Percentiles rank a stretch among this genome's conserved stretches.
phyloP scores from a whole-genome alignment of 2,888 invertebrate genomes.

The Yponomeuta plumbellus region DNA sequence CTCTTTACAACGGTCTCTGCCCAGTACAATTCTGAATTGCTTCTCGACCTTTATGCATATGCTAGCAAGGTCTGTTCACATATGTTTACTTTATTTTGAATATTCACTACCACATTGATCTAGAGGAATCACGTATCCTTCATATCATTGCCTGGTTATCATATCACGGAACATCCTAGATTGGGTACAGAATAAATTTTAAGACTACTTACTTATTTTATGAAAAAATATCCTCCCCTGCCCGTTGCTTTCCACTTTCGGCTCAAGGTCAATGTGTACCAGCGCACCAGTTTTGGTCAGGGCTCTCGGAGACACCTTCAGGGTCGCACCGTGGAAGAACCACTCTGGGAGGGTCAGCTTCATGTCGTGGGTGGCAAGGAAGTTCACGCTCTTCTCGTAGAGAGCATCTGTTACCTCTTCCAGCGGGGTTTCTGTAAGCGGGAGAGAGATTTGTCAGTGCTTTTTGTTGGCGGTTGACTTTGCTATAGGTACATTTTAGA shows the following conservation, averaged over 20 bases:
- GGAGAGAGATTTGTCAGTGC: background rate
- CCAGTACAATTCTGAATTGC: no score
- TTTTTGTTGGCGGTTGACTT: no score
- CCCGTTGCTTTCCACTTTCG: conserved; percentile 60
- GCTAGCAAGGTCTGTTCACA: no score
- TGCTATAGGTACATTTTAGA: no score
- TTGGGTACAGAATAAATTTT: background rate
- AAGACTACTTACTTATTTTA: conserved; percentile 79
- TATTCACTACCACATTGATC: no score
- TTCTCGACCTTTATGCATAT: no score
- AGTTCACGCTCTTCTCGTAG: conserved; percentile 82
- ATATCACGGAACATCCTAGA: no score
- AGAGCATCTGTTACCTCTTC: conserved; percentile 85
- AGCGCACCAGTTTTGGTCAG: conserved; percentile 84
- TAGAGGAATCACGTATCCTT: no score
- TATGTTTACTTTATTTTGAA: no score
- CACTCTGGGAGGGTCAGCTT: conserved; percentile 83
- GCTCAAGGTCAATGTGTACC: conserved; percentile 83
- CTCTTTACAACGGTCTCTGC: no score
- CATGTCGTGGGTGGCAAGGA: conserved; percentile 86
- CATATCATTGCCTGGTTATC: no score
- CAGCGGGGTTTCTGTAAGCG: conserved; percentile 76
- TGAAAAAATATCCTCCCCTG: conserved; percentile 80
- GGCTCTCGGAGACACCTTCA: conserved; percentile 84
- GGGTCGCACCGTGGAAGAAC: conserved; percentile 83